phyloP scores from a whole-genome alignment of 2,888 invertebrate genomes.

The Drosophila anomalata region DNA sequence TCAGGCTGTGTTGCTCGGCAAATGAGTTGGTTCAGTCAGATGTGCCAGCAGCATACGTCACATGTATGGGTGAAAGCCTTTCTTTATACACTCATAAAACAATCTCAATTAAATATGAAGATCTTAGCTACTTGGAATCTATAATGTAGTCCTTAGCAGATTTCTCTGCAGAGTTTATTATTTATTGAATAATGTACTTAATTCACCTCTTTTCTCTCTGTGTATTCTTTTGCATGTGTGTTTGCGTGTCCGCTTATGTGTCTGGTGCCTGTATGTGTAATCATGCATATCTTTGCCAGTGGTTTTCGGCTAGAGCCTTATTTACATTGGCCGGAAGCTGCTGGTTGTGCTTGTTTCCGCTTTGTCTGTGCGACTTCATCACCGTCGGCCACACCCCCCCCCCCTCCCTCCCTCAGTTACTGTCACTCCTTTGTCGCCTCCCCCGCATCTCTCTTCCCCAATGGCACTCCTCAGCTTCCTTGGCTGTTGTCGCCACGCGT shows the following conservation, averaged over 20 bases:
- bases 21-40: constrained; percentile 44
- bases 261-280: constrained; percentile 35
- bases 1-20: constrained; percentile 39
- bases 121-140: background rate
- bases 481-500: constrained; percentile 18
- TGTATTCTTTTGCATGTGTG: constrained; percentile 10
- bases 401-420: background rate
- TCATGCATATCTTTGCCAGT: constrained; percentile 50
- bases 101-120: background rate
- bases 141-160: background rate
- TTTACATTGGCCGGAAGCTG: constrained; percentile 59
- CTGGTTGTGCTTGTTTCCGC: constrained; percentile 54
- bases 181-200: too few species aligned
- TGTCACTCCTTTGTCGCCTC: constrained; percentile 1
- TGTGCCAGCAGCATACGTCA: constrained; percentile 6
- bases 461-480: constrained; percentile 5
- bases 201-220: background rate
- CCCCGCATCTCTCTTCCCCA: constrained; percentile 2
- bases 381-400: background rate
- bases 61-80: constrained; percentile 7
- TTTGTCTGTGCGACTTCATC: constrained; percentile 43
- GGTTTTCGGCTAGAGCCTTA: constrained; percentile 48
- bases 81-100: constrained; percentile 1
- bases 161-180: too few species aligned
- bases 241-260: constrained; percentile 4